phyloP scores from a whole-genome alignment of 2,888 invertebrate genomes.

The Ashinkailepas kermadecensis region DNA sequence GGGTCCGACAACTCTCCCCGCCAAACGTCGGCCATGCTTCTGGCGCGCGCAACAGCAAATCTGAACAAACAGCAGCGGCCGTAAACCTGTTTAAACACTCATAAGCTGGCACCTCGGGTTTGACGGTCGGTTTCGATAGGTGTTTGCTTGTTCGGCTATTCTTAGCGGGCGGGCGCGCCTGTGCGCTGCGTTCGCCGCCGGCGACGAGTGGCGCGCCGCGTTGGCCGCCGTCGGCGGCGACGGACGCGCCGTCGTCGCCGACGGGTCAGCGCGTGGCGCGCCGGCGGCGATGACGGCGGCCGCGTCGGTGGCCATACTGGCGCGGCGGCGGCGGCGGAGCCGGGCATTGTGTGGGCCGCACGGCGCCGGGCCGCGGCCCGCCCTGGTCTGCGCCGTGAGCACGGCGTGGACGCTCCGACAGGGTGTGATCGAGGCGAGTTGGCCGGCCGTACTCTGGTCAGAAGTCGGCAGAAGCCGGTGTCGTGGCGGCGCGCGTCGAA shows the following conservation, averaged over 20 bases:
- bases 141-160: slow-evolving; percentile 20
- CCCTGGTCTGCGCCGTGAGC: not conserved
- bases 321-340: not conserved
- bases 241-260: too few species aligned
- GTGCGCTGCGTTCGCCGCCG: not conserved
- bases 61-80: slow-evolving; percentile 1
- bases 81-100: slow-evolving; percentile 6
- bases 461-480: not conserved
- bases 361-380: not conserved
- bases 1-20: not conserved
- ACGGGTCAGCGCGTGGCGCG: not conserved
- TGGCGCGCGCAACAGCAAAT: slow-evolving; percentile 11
- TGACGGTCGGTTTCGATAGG: not conserved
- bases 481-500: not conserved
- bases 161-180: not conserved
- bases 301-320: not conserved
- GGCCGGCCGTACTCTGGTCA: not conserved
- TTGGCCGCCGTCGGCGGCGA: too few species aligned
- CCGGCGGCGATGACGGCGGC: not conserved
- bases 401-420: not conserved
- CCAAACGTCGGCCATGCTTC: not conserved
- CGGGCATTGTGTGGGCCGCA: not conserved
- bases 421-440: not conserved
- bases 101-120: slow-evolving; percentile 11
- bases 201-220: not conserved